A percentile compares a stretch with the other conserved stretches of the same genome.
Evolutionary conservation across 2,113 vertebrate genomes (phyloP).

Genomic region (Peromyscus leucopus): DNA sequence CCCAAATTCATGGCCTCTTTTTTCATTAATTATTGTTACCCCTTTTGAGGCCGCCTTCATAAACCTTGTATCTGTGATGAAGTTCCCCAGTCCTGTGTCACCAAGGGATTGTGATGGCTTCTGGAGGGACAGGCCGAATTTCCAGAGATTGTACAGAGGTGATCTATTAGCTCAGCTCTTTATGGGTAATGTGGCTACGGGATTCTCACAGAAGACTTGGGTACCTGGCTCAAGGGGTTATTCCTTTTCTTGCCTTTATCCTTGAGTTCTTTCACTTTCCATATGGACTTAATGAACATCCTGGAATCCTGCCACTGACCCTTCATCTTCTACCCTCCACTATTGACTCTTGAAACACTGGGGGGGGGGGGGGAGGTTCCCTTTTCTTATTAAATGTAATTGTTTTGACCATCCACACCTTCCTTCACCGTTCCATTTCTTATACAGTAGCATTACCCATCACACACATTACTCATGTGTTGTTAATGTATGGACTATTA

Average conservation of each 20-base stretch:
- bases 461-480: not conserved
- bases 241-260: not conserved
- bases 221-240: not conserved
- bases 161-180: not conserved
- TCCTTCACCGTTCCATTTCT: constrained; percentile 25
- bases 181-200: not conserved
- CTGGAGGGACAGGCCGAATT: not conserved
- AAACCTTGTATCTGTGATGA: not conserved
- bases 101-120: not conserved
- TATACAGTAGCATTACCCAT: not conserved
- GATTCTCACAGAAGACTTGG: constrained; percentile 16
- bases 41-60: not conserved
- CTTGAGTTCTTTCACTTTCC: constrained; percentile 48
- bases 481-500: constrained; percentile 1
- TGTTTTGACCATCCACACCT: constrained; percentile 1
- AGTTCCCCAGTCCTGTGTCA: too few species aligned
- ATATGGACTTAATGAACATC: constrained; percentile 19
- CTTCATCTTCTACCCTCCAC: not conserved
- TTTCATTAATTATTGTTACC: not conserved
- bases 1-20: not conserved
- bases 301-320: not conserved
- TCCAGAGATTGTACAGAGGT: not conserved
- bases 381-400: constrained; percentile 44
- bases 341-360: constrained; percentile 9
- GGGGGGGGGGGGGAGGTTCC: not conserved